These are phyloP conservation scores for Brevipalpus yothersi DNA, from an alignment of 1,140 invertebrate genomes.

Conservation along the genomic window DNA sequence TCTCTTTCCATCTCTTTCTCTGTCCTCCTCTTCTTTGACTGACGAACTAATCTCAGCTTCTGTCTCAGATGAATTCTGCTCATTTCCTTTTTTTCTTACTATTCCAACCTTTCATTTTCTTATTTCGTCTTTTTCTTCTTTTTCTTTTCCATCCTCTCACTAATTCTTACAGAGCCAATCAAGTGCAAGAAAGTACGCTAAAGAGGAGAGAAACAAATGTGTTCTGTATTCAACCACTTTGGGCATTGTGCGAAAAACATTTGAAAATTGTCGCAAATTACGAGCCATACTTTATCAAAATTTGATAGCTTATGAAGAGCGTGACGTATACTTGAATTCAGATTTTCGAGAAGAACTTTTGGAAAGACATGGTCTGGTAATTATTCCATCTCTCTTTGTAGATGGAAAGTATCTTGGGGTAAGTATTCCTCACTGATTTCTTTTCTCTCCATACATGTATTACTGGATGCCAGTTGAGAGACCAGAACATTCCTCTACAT, in stretches of 20 bases:
- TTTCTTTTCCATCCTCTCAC: no score
- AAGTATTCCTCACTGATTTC: neutral
- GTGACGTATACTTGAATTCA: conserved; percentile 7
- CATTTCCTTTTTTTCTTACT: neutral
- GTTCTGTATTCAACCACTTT: conserved; percentile 6
- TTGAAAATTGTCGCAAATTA: conserved; percentile 4
- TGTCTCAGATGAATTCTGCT: neutral
- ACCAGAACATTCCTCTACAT: no score
- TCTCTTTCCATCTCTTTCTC: no score
- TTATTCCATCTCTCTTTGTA: conserved; percentile 5
- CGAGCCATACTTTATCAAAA: conserved; percentile 6
- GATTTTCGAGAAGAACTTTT: conserved; percentile 3
- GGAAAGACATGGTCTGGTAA: neutral
- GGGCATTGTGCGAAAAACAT: conserved; percentile 7
- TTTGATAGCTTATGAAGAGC: conserved; percentile 6
- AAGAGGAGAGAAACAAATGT: conserved; percentile 5
- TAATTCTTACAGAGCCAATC: neutral
- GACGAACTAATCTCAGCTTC: no score
- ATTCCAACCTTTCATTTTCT: neutral
- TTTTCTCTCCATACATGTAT: no score
- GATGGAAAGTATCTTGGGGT: conserved; percentile 5
- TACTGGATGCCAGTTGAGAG: no score
- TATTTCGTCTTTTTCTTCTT: neutral
- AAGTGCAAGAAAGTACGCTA: neutral
- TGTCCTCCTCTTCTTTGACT: no score